These are phyloP conservation scores for Pygoscelis adeliae DNA, from an alignment of 2,113 vertebrate genomes.

Conservation along the genomic window DNA sequence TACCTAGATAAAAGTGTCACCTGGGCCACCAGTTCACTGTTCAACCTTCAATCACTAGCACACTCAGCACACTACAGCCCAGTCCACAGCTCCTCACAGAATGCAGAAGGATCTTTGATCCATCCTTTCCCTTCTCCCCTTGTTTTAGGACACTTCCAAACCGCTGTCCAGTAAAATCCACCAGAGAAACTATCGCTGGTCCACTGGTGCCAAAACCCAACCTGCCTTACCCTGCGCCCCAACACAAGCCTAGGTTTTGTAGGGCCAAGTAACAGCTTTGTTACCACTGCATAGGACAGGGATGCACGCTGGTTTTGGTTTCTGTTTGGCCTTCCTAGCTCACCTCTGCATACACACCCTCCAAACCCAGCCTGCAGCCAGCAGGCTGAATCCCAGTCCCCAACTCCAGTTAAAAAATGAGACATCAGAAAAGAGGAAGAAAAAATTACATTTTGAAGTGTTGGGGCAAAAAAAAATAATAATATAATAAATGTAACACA, in stretches of 20 bases:
- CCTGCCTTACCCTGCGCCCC: fast-evolving
- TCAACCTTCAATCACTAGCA: background rate
- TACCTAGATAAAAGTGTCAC: background rate
- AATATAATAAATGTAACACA: background rate
- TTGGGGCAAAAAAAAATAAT: background rate
- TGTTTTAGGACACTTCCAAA: background rate
- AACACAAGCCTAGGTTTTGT: background rate
- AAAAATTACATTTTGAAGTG: background rate
- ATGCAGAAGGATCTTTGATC: background rate
- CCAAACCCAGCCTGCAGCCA: background rate
- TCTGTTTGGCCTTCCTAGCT: background rate
- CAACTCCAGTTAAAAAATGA: background rate
- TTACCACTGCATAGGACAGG: background rate
- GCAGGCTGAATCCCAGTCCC: background rate
- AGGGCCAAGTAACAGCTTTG: background rate
- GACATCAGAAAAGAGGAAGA: background rate
- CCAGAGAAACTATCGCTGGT: background rate
- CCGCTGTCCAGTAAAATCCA: background rate
- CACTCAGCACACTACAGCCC: background rate
- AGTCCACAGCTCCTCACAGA: fast-evolving
- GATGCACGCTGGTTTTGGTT: fast-evolving
- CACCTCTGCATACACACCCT: background rate
- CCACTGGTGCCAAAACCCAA: background rate
- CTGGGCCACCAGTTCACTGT: background rate
- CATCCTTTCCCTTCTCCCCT: background rate